Percentiles rank a stretch among this genome's conserved stretches.
Evolutionary conservation across 2,888 invertebrate genomes (phyloP).

Genomic region (Apodemia hepburni): DNA sequence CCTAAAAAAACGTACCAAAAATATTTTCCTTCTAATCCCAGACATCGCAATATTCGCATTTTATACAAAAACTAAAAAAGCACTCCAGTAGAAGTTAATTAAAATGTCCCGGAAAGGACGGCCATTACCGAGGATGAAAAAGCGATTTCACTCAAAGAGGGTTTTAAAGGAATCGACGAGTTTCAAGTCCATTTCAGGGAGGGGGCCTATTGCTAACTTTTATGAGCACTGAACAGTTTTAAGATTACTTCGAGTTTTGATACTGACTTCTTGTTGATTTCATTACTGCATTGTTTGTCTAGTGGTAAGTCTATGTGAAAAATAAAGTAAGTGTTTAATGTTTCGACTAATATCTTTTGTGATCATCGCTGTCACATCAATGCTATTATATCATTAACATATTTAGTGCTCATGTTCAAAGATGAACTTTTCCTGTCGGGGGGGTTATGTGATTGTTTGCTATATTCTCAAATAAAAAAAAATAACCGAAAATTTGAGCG

Average conservation of each 20-base stretch:
- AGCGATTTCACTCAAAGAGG: slow-evolving; percentile 68
- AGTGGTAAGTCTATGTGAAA: background rate
- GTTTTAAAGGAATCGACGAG: slow-evolving; percentile 68
- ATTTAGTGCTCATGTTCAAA: too few species aligned
- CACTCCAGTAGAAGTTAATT: slow-evolving; percentile 62
- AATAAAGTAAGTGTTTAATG: too few species aligned
- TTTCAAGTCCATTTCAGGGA: slow-evolving; percentile 55
- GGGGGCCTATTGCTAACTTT: slow-evolving; percentile 20
- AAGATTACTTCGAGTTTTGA: slow-evolving; percentile 4
- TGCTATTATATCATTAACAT: too few species aligned
- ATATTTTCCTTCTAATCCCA: slow-evolving; percentile 22
- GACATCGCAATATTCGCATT: slow-evolving; percentile 50
- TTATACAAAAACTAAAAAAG: slow-evolving; percentile 62
- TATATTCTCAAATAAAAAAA: too few species aligned
- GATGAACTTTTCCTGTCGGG: too few species aligned
- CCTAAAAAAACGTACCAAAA: background rate
- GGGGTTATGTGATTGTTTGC: too few species aligned
- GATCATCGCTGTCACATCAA: too few species aligned
- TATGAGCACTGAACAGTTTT: slow-evolving; percentile 6
- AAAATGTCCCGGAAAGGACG: slow-evolving; percentile 67
- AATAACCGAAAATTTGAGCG: too few species aligned
- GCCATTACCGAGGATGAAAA: slow-evolving; percentile 74
- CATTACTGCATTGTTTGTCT: background rate
- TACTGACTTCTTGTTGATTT: slow-evolving; percentile 1
- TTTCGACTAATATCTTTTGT: too few species aligned